Evolutionary conservation across 1,140 invertebrate species (phyloP), one percentile per base, ranked within the genome.

Genomic region (Trachelipus rathkii): DNA sequence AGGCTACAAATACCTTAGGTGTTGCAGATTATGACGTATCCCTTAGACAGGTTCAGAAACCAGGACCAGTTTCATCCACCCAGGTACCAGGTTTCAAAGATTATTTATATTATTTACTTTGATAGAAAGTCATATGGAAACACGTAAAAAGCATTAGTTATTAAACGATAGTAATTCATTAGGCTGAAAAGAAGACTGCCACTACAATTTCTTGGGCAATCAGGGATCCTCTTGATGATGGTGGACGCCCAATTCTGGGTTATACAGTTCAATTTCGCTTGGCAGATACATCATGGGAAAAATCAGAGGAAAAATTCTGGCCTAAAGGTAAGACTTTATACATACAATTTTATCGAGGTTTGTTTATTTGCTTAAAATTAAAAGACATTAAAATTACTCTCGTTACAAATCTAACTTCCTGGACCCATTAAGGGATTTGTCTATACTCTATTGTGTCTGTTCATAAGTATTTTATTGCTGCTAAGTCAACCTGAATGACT

Each of bases 141-240:
- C 6, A 33, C 33, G 33, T 33, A 33, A 33, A 33, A 6, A 3
- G 33, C 33, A 33, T 33, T 33, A 33, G 33, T 33, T 33, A 33
- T 33, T 33, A 33, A 33, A 33, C n/a, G n/a, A n/a, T 33, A 33
- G 6, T 33, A 33, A 15, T 60, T 9, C 43, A 4, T 24, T 33
- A 79, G 78, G 72, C 76, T n/a, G 68, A 74, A 21, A 79, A 79
- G 21, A 79, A 71, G 15, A 85, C 85, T 4, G 94, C 94, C 0
- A 96, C 94, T 0, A 93, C 92, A 6, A 91, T 95, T 53, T 89
- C 88, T 72, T 95, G 95, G 83, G 87, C 88, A 53, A 89, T 97
- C 44, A 84, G 89, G 3, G 89, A 89, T 0, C 94, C 94, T 1
- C 84, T 87, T 23, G 88, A 90, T 78, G 88, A 91, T 78, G 88